Percentiles rank a stretch among this genome's conserved stretches.
phyloP scores from a whole-genome alignment of 2,888 invertebrate species.

The Tuberolachnus salignus region DNA sequence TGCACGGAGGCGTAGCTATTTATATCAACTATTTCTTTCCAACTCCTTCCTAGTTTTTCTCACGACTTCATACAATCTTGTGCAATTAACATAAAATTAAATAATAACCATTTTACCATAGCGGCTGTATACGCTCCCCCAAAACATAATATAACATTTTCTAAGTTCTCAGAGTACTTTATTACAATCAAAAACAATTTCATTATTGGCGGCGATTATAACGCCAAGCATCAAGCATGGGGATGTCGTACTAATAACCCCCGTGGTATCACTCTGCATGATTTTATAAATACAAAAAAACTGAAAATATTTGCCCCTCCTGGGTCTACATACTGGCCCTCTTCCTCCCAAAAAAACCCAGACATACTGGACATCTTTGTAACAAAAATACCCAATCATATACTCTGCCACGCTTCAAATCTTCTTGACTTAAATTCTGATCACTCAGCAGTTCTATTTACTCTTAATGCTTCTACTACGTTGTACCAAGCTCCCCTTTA shows the following conservation, averaged over 20 bases:
- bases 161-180: not conserved
- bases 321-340: not conserved
- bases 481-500: not conserved
- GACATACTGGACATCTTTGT: slow-evolving; percentile 8
- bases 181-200: too few relatives aligned
- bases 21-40: not conserved
- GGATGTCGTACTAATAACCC: not conserved
- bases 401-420: not conserved
- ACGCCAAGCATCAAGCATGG: too few relatives aligned
- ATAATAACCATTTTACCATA: slow-evolving; percentile 5
- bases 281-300: not conserved
- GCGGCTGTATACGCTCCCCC: not conserved
- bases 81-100: too few relatives aligned
- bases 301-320: not conserved
- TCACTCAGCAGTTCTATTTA: too few relatives aligned
- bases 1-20: too few relatives aligned
- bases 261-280: not conserved
- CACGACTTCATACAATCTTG: not conserved
- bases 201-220: too few relatives aligned
- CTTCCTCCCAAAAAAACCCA: too few relatives aligned
- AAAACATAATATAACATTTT: not conserved
- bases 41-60: slow-evolving; percentile 12
- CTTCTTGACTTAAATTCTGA: slow-evolving; percentile 3
- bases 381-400: not conserved
- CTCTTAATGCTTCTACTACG: not conserved